Conservation (phyloP, 2,888 invertebrate genomes). For the Tiliacea citrago region DNA sequence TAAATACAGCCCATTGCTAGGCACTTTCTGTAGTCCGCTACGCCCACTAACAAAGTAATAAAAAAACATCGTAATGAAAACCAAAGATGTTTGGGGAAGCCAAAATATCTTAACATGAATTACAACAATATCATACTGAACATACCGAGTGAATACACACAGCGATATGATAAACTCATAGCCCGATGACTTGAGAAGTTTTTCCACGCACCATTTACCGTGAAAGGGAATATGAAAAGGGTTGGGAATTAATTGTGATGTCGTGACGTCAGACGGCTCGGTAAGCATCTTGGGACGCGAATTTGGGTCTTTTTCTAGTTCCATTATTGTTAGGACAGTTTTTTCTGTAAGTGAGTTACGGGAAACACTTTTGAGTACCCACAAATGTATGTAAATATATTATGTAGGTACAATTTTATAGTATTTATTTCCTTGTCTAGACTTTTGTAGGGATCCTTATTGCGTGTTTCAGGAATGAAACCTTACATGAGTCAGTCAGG, state of each 20-base stretch:
- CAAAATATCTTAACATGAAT: conserved; percentile 18
- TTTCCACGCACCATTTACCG: conserved; percentile 80
- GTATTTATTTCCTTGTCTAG: not conserved
- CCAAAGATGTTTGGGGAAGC: not conserved
- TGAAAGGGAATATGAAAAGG: conserved; percentile 79
- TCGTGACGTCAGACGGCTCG: conserved; percentile 77
- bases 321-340: conserved; percentile 48
- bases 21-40: too few relatives aligned
- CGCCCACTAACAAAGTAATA: not conserved
- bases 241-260: conserved; percentile 81
- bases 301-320: conserved; percentile 52
- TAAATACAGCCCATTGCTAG: not conserved
- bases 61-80: not conserved
- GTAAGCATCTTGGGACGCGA: conserved; percentile 56
- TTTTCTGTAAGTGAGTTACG: conserved; percentile 25
- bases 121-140: conserved; percentile 31
- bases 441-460: not conserved
- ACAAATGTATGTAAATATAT: not conserved
- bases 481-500: not conserved
- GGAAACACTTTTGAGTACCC: conserved; percentile 13
- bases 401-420: not conserved
- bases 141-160: conserved; percentile 50
- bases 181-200: conserved; percentile 74
- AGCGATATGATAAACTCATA: conserved; percentile 63
- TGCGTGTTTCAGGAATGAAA: not conserved